Conservation (phyloP, 2,888 invertebrate species). For the Linhomoeus sp. region DNA sequence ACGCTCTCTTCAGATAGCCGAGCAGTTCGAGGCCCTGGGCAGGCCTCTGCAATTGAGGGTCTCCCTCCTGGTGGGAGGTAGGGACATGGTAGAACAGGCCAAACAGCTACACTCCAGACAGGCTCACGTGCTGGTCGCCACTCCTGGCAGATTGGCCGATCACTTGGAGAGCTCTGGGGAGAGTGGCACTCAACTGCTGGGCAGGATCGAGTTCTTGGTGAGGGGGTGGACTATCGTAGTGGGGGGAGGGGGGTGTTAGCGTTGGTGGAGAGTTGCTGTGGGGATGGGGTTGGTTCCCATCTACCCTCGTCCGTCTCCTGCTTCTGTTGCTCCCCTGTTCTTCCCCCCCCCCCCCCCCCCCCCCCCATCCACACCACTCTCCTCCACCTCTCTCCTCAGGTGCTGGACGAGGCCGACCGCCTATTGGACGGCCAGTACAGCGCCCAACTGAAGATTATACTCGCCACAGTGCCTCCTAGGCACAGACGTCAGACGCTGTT, state of each 20-base stretch:
- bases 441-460: conserved; percentile 42
- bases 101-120: conserved; percentile 59
- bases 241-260: too few relatives aligned
- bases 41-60: conserved; percentile 62
- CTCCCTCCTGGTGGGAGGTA: conserved; percentile 28
- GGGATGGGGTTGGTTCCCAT: too few relatives aligned
- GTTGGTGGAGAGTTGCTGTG: too few relatives aligned
- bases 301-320: too few relatives aligned
- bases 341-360: too few relatives aligned
- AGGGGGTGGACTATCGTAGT: too few relatives aligned
- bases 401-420: conserved; percentile 90
- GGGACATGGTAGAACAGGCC: conserved; percentile 49
- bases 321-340: too few relatives aligned
- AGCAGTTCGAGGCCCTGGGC: conserved; percentile 79
- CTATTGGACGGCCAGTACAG: conserved; percentile 34
- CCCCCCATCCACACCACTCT: too few relatives aligned
- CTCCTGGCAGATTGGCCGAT: conserved; percentile 82
- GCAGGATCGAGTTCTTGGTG: too few relatives aligned
- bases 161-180: conserved; percentile 48
- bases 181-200: not conserved
- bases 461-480: conserved; percentile 41
- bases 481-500: conserved; percentile 34
- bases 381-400: conserved; percentile 32
- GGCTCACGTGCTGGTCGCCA: conserved; percentile 84
- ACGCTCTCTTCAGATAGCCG: conserved; percentile 59